These are phyloP conservation scores for Catocala sponsa DNA, from an alignment of 2,888 invertebrate genomes.

Conservation along the genomic window DNA sequence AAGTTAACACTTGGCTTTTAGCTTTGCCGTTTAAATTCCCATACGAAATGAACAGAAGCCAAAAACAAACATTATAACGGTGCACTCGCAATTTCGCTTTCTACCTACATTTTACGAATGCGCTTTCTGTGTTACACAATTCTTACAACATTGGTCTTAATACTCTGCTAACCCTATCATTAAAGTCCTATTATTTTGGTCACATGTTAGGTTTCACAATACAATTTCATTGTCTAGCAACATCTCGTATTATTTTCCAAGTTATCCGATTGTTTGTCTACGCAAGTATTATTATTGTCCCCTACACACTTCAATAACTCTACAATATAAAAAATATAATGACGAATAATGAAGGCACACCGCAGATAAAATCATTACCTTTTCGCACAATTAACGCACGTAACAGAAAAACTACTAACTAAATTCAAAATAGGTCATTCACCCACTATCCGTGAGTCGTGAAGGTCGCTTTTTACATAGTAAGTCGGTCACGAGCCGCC, in stretches of 20 bases:
- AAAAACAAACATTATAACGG: constrained; percentile 34
- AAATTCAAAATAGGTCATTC: constrained; percentile 68
- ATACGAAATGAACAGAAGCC: constrained; percentile 20
- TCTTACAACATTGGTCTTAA: constrained; percentile 55
- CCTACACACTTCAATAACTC: constrained; percentile 22
- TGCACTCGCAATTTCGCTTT: constrained; percentile 55
- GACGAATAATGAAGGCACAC: constrained; percentile 15
- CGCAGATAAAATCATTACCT: constrained; percentile 15
- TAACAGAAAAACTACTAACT: constrained; percentile 19
- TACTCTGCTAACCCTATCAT: constrained; percentile 57
- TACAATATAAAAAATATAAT: constrained; percentile 11
- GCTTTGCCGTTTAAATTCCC: constrained; percentile 23
- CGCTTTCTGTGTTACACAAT: constrained; percentile 66
- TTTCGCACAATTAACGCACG: constrained; percentile 26
- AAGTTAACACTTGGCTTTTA: constrained; percentile 16
- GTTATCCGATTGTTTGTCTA: constrained; percentile 16
- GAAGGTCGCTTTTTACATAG: constrained; percentile 67
- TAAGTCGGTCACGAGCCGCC: constrained; percentile 57
- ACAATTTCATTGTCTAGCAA: constrained; percentile 22
- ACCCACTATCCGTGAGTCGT: constrained; percentile 57
- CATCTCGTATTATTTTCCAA: constrained; percentile 12
- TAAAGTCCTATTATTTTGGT: constrained; percentile 63
- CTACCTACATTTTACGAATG: constrained; percentile 60
- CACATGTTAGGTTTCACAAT: constrained; percentile 47
- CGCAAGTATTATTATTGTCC: constrained; percentile 13